phyloP scores from a whole-genome alignment of 2,888 invertebrate genomes.

The Drosophila pseudotalamancana region DNA sequence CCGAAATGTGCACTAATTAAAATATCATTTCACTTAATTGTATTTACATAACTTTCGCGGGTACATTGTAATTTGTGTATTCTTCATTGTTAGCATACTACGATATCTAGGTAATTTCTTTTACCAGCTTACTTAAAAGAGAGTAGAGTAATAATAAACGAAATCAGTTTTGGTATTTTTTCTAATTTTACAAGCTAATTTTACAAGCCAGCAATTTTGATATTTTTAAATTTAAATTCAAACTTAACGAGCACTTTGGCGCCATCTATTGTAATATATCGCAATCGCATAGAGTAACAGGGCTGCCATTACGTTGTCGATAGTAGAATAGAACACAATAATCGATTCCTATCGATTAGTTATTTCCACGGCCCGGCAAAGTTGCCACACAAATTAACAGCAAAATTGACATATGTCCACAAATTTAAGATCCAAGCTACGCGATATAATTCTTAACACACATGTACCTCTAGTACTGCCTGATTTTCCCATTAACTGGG shows the following conservation, averaged over 20 bases:
- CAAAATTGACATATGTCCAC: conserved; percentile 12
- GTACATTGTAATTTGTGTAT: conserved; percentile 8
- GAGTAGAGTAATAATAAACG: not conserved
- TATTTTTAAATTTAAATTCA: not conserved
- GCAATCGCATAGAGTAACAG: not conserved
- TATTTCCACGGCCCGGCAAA: conserved; percentile 4
- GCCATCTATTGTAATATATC: conserved; percentile 27
- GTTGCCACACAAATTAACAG: conserved; percentile 4
- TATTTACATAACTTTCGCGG: conserved; percentile 49
- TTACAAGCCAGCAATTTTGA: not conserved
- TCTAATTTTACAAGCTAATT: not conserved
- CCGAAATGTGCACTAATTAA: conserved; percentile 73
- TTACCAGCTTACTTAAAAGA: too few species aligned
- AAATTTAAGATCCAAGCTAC: conserved; percentile 36
- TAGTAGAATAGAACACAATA: not conserved
- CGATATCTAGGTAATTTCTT: too few species aligned
- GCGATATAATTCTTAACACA: conserved; percentile 82
- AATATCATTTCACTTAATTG: conserved; percentile 70
- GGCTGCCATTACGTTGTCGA: conserved; percentile 13
- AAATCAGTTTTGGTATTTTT: not conserved
- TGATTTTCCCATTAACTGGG: conserved; percentile 76
- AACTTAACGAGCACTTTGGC: conserved; percentile 1
- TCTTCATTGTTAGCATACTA: conserved; percentile 2
- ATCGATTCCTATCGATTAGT: conserved; percentile 11
- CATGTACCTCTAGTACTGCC: conserved; percentile 76